A percentile compares a stretch with the other conserved stretches of the same genome.
Evolutionary conservation across 2,113 vertebrate species (phyloP).

Genomic region (Gymnarchus niloticus): DNA sequence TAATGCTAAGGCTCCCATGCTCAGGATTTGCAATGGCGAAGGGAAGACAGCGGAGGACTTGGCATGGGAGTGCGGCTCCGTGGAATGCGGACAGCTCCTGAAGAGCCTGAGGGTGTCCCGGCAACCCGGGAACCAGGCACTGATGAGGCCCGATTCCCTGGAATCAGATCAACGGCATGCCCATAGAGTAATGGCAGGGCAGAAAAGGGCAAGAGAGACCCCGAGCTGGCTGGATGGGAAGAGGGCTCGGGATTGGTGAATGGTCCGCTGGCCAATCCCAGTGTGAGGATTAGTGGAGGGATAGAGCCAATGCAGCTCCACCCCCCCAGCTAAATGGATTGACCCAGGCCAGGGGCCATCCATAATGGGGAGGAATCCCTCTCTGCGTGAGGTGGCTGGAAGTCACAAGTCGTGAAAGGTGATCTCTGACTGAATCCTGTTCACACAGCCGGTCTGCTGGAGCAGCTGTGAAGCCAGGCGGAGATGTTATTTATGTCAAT

Average conservation of each 20-base stretch:
- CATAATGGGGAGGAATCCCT: not conserved
- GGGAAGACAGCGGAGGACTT: conserved; percentile 71
- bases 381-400: not conserved
- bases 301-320: not conserved
- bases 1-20: not conserved
- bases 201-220: conserved; percentile 41
- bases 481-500: too few species aligned
- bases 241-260: conserved; percentile 47
- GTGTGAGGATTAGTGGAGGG: not conserved
- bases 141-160: rapidly evolving
- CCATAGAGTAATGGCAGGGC: conserved; percentile 25
- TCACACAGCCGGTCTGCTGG: too few species aligned
- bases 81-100: conserved; percentile 66
- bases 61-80: conserved; percentile 60
- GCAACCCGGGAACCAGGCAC: conserved; percentile 38
- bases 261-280: too few species aligned
- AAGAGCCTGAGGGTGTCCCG: conserved; percentile 50
- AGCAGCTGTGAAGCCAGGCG: too few species aligned
- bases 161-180: not conserved
- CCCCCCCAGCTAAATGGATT: not conserved
- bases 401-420: not conserved
- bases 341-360: not conserved
- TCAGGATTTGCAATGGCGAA: conserved; percentile 64
- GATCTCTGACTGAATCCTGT: too few species aligned
- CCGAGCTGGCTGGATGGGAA: conserved; percentile 44